These are phyloP conservation scores for Synanthedon formicaeformis DNA, from an alignment of 2,888 invertebrate species.

Conservation along the genomic window DNA sequence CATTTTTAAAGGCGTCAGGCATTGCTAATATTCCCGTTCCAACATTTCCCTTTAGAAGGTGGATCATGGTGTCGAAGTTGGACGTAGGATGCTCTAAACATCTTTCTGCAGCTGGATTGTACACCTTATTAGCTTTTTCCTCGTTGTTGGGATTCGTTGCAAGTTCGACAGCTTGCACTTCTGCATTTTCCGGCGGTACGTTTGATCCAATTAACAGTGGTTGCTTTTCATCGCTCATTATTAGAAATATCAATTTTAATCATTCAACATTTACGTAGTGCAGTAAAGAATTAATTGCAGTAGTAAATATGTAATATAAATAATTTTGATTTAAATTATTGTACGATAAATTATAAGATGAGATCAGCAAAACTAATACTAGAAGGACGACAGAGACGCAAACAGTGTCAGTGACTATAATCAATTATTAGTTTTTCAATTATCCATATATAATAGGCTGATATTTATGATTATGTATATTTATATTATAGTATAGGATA, in stretches of 20 bases:
- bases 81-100: conserved; percentile 83
- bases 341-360: too few species aligned
- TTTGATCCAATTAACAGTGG: conserved; percentile 72
- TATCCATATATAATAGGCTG: too few species aligned
- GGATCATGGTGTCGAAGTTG: conserved; percentile 82
- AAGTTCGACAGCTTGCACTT: conserved; percentile 46
- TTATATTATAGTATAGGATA: too few species aligned
- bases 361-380: too few species aligned
- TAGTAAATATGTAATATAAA: too few species aligned
- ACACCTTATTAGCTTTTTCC: conserved; percentile 32
- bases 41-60: conserved; percentile 78
- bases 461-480: too few species aligned
- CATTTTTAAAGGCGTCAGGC: conserved; percentile 94
- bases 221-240: conserved; percentile 78
- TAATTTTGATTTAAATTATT: too few species aligned
- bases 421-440: too few species aligned
- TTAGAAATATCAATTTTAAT: conserved; percentile 8
- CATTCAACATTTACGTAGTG: too few species aligned
- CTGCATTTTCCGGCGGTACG: conserved; percentile 38
- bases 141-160: conserved; percentile 29
- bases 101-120: conserved; percentile 75
- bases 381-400: too few species aligned
- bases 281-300: too few species aligned
- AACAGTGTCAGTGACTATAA: too few species aligned
- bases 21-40: conserved; percentile 97